A percentile compares a stretch with the other conserved stretches of the same genome.
phyloP scores from a whole-genome alignment of 2,888 invertebrate genomes.

The Hydrotaea cyrtoneurina region DNA sequence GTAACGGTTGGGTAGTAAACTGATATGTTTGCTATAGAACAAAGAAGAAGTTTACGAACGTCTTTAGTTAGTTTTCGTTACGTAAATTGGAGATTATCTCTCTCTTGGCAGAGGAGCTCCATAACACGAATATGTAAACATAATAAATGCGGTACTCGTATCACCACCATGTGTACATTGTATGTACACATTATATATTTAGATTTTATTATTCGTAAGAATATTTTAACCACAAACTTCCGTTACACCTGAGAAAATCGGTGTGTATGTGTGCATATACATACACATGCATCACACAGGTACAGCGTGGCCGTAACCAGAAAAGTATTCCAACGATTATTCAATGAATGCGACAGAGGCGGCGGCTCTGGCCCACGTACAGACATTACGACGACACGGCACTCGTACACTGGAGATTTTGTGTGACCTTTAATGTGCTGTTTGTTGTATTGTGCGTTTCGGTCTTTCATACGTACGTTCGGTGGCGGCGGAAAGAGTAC shows the following conservation, averaged over 20 bases:
- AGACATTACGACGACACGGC: not conserved
- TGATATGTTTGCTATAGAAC: not conserved
- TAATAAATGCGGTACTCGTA: not conserved
- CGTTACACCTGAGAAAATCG: constrained; percentile 58
- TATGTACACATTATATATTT: constrained; percentile 1
- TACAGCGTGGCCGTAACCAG: not conserved
- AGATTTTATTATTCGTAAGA: constrained; percentile 8
- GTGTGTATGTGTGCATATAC: not conserved
- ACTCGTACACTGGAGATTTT: not conserved
- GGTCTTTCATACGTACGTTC: not conserved
- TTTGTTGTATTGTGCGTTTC: not conserved
- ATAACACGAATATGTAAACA: not conserved
- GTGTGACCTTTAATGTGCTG: not conserved
- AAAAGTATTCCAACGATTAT: not conserved
- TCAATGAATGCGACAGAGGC: not conserved
- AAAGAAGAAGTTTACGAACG: not conserved
- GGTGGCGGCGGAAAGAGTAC: too few species aligned
- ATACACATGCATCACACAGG: not conserved
- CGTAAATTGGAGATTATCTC: not conserved
- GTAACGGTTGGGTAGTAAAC: not conserved
- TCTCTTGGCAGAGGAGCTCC: not conserved
- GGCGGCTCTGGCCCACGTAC: not conserved
- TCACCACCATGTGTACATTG: not conserved
- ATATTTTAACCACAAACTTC: constrained; percentile 59
- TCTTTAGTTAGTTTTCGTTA: constrained; percentile 11